A percentile compares a stretch with the other conserved stretches of the same genome.
Evolutionary conservation across 2,888 invertebrate genomes (phyloP).

Genomic region (Epistrophella euchroma): DNA sequence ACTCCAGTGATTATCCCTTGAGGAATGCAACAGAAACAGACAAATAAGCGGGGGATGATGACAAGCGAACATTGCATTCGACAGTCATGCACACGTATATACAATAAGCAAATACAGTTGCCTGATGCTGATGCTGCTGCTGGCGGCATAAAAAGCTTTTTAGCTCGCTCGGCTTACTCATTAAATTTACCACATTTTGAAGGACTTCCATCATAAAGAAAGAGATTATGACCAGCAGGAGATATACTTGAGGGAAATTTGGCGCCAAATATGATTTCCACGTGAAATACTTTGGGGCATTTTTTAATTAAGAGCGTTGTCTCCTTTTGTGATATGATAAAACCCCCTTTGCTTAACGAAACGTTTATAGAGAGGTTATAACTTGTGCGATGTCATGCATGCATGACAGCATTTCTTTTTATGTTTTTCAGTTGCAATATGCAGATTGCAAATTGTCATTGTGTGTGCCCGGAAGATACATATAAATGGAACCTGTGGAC

Average conservation of each 20-base stretch:
- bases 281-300: constrained; percentile 74
- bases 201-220: constrained; percentile 8
- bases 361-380: constrained; percentile 30
- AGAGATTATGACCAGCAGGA: constrained; percentile 24
- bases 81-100: constrained; percentile 48
- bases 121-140: not conserved
- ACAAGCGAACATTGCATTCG: constrained; percentile 45
- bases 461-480: constrained; percentile 58
- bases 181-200: constrained; percentile 61
- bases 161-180: constrained; percentile 69
- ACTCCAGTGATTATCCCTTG: constrained; percentile 75
- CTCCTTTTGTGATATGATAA: constrained; percentile 32
- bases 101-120: constrained; percentile 42
- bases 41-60: constrained; percentile 40
- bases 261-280: constrained; percentile 76
- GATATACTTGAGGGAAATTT: constrained; percentile 67
- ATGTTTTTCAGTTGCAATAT: constrained; percentile 35
- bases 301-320: constrained; percentile 72
- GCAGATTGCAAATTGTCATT: constrained; percentile 18
- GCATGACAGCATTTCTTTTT: constrained; percentile 57
- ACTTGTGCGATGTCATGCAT: constrained; percentile 57
- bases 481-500: constrained; percentile 47
- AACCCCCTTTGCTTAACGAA: constrained; percentile 23
- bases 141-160: constrained; percentile 56
- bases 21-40: constrained; percentile 73